These are phyloP conservation scores for Dryobota labecula DNA, from an alignment of 2,888 invertebrate species.

Conservation along the genomic window DNA sequence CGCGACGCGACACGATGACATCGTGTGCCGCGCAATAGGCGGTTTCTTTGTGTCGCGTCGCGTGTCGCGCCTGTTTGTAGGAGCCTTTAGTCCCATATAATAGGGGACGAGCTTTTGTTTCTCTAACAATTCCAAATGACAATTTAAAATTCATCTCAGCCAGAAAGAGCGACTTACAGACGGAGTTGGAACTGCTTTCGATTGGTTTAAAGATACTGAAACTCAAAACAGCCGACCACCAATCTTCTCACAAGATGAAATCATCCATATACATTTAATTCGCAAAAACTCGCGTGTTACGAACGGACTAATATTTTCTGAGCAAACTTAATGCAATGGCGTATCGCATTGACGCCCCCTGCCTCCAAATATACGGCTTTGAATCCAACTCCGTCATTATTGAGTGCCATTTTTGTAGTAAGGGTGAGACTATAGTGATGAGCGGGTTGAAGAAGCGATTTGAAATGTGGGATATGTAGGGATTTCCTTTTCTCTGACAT, in stretches of 20 bases:
- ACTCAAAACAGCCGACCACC: conserved; percentile 7
- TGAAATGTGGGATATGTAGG: not conserved
- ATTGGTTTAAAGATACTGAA: conserved; percentile 21
- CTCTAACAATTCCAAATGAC: not conserved
- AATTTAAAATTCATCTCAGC: not conserved
- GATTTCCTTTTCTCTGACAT: no score
- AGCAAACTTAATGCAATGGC: conserved; percentile 42
- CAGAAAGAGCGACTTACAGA: not conserved
- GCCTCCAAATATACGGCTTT: conserved; percentile 55
- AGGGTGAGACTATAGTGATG: conserved; percentile 27
- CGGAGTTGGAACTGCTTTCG: not conserved
- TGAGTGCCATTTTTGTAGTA: conserved; percentile 46
- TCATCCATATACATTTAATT: conserved; percentile 36
- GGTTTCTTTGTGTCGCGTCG: no score
- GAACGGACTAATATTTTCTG: conserved; percentile 39
- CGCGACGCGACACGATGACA: no score
- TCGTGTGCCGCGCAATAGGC: no score
- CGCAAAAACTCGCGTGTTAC: conserved; percentile 35
- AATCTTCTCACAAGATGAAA: conserved; percentile 44
- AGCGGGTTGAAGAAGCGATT: conserved; percentile 29
- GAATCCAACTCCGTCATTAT: conserved; percentile 60
- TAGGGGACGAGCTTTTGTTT: no score
- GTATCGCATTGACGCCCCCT: conserved; percentile 61
- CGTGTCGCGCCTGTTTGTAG: no score
- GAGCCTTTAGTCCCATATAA: no score